Base-by-base conservation (phyloP, 2,113 vertebrate species). In the Limanda limanda region DNA sequence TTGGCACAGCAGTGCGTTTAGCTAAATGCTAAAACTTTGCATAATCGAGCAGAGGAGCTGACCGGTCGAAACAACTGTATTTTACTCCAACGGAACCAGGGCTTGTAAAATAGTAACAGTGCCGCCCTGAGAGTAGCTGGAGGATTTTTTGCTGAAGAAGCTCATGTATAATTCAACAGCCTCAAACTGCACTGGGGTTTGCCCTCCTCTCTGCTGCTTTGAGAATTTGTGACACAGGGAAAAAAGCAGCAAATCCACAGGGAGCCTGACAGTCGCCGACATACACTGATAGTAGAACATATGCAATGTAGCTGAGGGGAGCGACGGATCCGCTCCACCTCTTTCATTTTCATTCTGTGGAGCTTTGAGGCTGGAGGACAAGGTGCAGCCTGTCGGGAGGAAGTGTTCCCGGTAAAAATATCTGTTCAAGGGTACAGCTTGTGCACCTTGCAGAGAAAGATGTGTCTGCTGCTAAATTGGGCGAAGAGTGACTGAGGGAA, bases 141-240 rank as follows among this genome's bases (percentile, higher is more conserved):
- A 69, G 69, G 35, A n/a, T 23, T 79, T 87, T 79, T 81, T 89
- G 88, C 91, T 88, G 91, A 94, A 57, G 18, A 55, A 91, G 86
- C 84, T 89, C 14, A 94, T 93, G 81, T 71, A 89, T 92, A 91
- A 91, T 93, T 91, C 90, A 93, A 57, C 69, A 91, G 74, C 58
- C 60, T 58, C 85, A 87, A 79, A 64, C 75, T 80, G 79, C 79
- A 79, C 79, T 31, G 52, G 55, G 74, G 76, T 47, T 48, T 59
- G 45, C 79, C 72, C 70, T 74, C 68, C 68, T 27, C 57, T 59
- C 72, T 62, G 56, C 63, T 79, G 71, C 86, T 71, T 40, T 68
- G 70, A 73, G 56, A 42, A 78, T 13, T 45, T 1, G 63, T 74
- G 78, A 78, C 65, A 82, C 74, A 35, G 63, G 25, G n/a, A 78